A percentile compares a stretch with the other conserved stretches of the same genome.
These are phyloP conservation scores for Agelas oroides DNA, from an alignment of 37 sponge, comb jelly and placozoan genomes.

Conservation along the genomic window DNA sequence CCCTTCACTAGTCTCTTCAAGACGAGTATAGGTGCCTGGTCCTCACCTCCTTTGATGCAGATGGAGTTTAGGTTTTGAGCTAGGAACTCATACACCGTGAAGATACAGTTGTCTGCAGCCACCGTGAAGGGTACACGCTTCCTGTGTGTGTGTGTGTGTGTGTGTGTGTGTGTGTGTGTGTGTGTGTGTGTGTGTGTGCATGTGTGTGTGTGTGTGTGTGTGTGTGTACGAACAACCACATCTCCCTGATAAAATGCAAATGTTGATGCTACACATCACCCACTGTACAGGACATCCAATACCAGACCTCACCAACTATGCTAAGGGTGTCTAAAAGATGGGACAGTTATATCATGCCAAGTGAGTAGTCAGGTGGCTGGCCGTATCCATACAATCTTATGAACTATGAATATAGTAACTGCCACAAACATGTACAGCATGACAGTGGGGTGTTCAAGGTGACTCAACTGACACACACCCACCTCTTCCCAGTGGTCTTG, in stretches of 20 bases:
- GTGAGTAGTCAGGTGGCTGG: no score
- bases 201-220: background rate
- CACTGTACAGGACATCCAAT: no score
- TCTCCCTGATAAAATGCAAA: no score
- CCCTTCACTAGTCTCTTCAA: background rate
- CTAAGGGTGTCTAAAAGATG: no score
- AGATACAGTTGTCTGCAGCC: constrained; percentile 74
- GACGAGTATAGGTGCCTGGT: background rate
- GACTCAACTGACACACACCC: constrained; percentile 6
- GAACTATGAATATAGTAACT: no score
- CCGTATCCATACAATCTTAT: no score
- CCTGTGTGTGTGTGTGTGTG: constrained; percentile 18
- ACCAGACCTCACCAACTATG: no score
- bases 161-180: constrained; percentile 10
- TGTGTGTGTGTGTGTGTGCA: background rate
- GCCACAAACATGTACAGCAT: no score
- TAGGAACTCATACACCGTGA: constrained; percentile 73
- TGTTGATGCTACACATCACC: no score
- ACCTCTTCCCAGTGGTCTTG: constrained; percentile 49
- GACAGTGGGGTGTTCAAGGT: no score
- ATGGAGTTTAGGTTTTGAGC: constrained; percentile 42
- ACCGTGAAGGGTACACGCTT: constrained; percentile 62
- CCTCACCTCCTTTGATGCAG: constrained; percentile 7
- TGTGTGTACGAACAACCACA: no score
- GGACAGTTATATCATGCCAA: no score